Evolutionary conservation across 2,797 vertebrate species (phyloP).

Genomic region (Helarctos malayanus): DNA sequence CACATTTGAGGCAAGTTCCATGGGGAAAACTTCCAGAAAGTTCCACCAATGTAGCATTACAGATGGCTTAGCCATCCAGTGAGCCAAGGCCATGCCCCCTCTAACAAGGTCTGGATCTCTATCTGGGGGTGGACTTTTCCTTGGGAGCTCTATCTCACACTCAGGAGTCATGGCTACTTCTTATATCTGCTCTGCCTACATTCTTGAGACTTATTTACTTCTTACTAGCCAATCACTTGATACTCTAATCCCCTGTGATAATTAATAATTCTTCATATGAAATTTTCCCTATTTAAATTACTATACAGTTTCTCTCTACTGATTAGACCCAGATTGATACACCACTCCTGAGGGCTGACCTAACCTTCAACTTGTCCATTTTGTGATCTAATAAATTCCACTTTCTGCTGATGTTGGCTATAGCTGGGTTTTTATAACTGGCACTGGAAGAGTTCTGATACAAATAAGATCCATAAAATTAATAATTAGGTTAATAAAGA

Average conservation of each 20-base stretch:
- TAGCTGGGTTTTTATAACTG: conserved; percentile 20
- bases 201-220: background rate
- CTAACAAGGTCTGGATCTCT: background rate
- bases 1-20: conserved; percentile 23
- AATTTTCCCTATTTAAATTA: conserved; percentile 31
- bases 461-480: conserved; percentile 49
- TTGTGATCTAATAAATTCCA: conserved; percentile 56
- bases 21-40: background rate
- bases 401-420: conserved; percentile 4
- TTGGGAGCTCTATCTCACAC: background rate
- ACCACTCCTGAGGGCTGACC: background rate
- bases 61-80: background rate
- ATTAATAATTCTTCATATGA: background rate
- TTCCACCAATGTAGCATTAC: background rate
- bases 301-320: conserved; percentile 19
- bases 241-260: background rate
- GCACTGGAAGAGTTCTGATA: conserved; percentile 14
- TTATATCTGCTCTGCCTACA: background rate
- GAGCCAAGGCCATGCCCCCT: background rate
- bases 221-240: background rate
- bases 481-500: background rate
- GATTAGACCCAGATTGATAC: conserved; percentile 2
- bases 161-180: background rate
- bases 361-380: conserved; percentile 15
- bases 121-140: background rate